Evolutionary conservation across 2,113 vertebrate species (phyloP).

Genomic region (Chloroceryle aenea): DNA sequence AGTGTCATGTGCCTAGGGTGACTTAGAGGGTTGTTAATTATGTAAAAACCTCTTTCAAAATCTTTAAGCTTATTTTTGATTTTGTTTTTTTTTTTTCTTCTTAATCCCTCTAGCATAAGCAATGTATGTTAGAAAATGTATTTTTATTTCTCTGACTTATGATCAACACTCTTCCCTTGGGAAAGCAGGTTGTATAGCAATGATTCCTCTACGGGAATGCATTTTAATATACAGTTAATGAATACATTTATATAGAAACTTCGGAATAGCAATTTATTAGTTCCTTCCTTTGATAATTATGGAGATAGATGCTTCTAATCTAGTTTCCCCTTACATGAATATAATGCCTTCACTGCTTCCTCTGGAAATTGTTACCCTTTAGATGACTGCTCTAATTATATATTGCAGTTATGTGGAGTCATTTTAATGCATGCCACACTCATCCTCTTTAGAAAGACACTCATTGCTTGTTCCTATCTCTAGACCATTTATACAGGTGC

Average conservation of each 20-base stretch:
- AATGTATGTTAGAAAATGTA: background rate
- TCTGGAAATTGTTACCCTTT: constrained; percentile 26
- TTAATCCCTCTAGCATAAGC: background rate
- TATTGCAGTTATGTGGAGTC: background rate
- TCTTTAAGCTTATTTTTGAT: background rate
- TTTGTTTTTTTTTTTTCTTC: no score
- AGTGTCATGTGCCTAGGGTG: background rate
- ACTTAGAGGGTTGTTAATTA: background rate
- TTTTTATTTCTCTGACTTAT: background rate
- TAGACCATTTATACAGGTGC: background rate
- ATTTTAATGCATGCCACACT: background rate
- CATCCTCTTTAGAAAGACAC: background rate
- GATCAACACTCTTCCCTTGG: background rate
- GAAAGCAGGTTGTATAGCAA: background rate
- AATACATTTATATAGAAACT: background rate
- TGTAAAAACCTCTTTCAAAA: background rate
- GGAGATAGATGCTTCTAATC: background rate
- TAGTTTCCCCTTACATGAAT: constrained; percentile 18
- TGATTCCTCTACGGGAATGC: background rate
- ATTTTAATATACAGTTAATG: constrained; percentile 16
- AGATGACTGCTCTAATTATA: background rate
- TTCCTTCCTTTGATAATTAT: constrained; percentile 46
- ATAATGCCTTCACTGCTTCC: background rate
- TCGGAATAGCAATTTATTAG: constrained; percentile 17
- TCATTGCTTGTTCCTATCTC: background rate